These are phyloP conservation scores for Aurelia coerulea DNA, from an alignment of 30 jellyfish, hydroid and myxozoan species.

Conservation along the genomic window DNA sequence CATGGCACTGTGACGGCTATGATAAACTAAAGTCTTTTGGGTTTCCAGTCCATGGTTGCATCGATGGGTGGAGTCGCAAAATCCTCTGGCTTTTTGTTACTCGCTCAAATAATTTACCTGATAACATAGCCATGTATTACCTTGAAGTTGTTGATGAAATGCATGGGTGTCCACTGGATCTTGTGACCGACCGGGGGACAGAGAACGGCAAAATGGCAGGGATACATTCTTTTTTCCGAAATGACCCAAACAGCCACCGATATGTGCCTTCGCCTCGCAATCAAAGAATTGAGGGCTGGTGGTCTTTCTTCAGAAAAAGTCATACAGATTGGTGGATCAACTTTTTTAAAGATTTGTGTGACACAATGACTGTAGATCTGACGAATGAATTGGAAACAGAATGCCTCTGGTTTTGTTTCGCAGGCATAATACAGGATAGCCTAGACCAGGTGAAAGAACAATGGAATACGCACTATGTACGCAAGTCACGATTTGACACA, in stretches of 20 bases:
- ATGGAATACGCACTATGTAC: conserved; percentile 21
- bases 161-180: conserved; percentile 65
- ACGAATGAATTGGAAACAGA: conserved; percentile 24
- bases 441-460: conserved; percentile 8
- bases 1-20: no score
- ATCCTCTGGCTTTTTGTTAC: conserved; percentile 64
- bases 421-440: neutral
- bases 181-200: conserved; percentile 74
- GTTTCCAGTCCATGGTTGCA: conserved; percentile 78
- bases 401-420: conserved; percentile 36
- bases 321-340: conserved; percentile 68
- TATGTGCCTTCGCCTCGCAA: conserved; percentile 73
- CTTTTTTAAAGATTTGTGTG: conserved; percentile 52
- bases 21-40: conserved; percentile 45
- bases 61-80: conserved; percentile 73
- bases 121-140: conserved; percentile 30
- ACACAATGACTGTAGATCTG: conserved; percentile 8
- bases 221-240: conserved; percentile 59
- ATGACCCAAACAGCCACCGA: conserved; percentile 48
- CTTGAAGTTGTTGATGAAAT: conserved; percentile 21
- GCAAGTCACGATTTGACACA: conserved; percentile 21
- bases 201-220: conserved; percentile 74
- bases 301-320: conserved; percentile 52
- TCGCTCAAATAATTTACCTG: conserved; percentile 63
- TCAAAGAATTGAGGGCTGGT: conserved; percentile 77